Evolutionary conservation across 2,797 vertebrate genomes (phyloP).

Genomic region (Tinamus major): DNA sequence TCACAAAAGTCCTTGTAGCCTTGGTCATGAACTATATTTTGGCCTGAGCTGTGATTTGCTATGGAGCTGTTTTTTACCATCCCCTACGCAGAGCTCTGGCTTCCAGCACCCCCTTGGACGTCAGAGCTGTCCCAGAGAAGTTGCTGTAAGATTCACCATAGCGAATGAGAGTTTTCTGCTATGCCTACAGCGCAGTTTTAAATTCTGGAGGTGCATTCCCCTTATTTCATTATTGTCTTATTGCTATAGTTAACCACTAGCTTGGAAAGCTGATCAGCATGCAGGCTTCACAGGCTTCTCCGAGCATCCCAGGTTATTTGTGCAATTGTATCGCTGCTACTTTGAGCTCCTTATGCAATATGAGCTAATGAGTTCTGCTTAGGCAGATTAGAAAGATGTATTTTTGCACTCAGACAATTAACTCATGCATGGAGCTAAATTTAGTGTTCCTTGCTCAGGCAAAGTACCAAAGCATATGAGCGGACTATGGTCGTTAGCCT

Average conservation of each 20-base stretch:
- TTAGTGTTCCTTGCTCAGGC: not conserved
- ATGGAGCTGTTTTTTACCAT: not conserved
- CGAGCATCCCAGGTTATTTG: slow-evolving; percentile 36
- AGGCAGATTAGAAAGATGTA: slow-evolving; percentile 10
- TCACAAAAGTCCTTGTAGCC: no score
- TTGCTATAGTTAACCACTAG: slow-evolving; percentile 1
- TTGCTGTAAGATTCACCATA: not conserved
- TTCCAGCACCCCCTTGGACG: not conserved
- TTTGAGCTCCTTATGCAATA: not conserved
- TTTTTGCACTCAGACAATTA: slow-evolving; percentile 38
- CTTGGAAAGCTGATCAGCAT: slow-evolving; percentile 26
- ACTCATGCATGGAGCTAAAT: slow-evolving; percentile 6
- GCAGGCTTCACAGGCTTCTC: not conserved
- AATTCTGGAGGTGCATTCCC: slow-evolving; percentile 5
- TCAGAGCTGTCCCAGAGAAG: not conserved
- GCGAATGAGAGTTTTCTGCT: not conserved
- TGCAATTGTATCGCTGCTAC: not conserved
- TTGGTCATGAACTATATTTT: not conserved
- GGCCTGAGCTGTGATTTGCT: not conserved
- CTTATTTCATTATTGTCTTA: slow-evolving; percentile 43
- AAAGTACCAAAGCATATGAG: slow-evolving; percentile 19
- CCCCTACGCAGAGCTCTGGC: accelerated
- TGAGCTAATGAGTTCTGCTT: slow-evolving; percentile 41
- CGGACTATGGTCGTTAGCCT: not conserved
- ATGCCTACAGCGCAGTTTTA: not conserved